Base-by-base conservation (phyloP, 2,113 vertebrate species). In the Alexandromys fortis region DNA sequence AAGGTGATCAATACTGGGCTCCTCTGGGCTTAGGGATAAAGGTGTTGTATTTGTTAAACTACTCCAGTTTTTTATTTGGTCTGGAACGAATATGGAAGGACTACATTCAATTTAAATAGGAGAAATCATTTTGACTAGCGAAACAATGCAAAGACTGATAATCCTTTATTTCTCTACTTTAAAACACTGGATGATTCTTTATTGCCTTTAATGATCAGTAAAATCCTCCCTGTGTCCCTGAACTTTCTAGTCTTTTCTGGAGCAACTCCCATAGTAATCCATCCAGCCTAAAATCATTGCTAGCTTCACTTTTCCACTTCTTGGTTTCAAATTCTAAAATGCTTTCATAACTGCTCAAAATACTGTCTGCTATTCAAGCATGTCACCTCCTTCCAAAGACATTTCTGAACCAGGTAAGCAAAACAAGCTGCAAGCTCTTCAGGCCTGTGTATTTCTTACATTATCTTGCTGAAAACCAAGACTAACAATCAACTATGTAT, bases 381-480 rank as follows among this genome's bases (percentile, higher is more conserved):
- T 55, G 26, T 35, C n/a, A 73, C 33, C 12, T 77, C 35, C 42
- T 92, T 10, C 49, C 30, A 7, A 89, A 90, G 86, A 17, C 67
- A 38, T 11, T 86, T 6, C 45, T 82, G 30, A 96, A 86, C 78
- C 67, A 82, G 11, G 76, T 12, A 83, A 9, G 78, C 45, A 77
- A 33, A 67, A 14, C 61, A 16, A 92, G 68, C 3, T 73, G 30
- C 30, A 89, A 77, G 24, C 17, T 90, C 16, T 45, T 95, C 24
- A 21, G 28, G 3, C 72, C 3, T 91, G 67, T 68, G 7, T 1
- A 35, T 35, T 87, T 87, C 77, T 52, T 24, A 22, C 1, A 67
- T 58, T 49, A 10, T n/a, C 65, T 92, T 88, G 7, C 61, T 92
- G 49, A 89, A 96, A 82, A 14, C 6, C 87, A 72, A 87, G 93